These are phyloP conservation scores for Nomada ferruginata DNA, from an alignment of 2,888 invertebrate species.

Conservation along the genomic window DNA sequence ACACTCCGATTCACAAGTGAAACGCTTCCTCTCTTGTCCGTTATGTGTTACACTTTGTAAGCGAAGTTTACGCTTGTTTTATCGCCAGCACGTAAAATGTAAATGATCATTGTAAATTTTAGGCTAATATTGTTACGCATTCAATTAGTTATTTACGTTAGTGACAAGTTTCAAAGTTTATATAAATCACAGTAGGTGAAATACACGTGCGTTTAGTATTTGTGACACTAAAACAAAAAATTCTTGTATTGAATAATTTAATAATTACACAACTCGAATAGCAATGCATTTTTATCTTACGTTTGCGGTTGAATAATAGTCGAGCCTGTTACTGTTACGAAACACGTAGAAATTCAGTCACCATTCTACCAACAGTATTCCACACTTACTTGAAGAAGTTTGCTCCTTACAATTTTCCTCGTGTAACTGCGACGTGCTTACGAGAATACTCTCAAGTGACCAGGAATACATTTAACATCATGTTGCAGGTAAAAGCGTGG, in stretches of 20 bases:
- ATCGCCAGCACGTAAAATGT: not conserved
- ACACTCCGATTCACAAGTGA: slow-evolving; percentile 35
- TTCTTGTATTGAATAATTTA: too few species aligned
- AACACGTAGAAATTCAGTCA: not conserved
- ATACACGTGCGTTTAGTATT: too few species aligned
- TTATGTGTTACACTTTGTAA: not conserved
- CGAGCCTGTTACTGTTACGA: not conserved
- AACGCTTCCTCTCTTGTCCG: not conserved
- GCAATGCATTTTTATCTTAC: too few species aligned
- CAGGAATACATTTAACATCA: not conserved
- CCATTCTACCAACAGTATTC: not conserved
- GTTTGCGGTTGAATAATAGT: not conserved
- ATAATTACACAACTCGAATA: too few species aligned
- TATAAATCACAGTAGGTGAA: not conserved
- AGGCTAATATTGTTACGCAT: not conserved
- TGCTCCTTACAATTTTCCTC: not conserved
- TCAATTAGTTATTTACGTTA: not conserved
- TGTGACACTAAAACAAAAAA: too few species aligned
- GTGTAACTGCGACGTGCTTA: not conserved
- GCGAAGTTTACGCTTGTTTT: not conserved
- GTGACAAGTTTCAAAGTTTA: not conserved
- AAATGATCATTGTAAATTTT: not conserved
- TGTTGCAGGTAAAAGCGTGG: not conserved
- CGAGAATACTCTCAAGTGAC: slow-evolving; percentile 4
- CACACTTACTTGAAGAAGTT: too few species aligned